These are phyloP conservation scores for Darevskia nairensis DNA, from an alignment of 2,797 vertebrate species.

Conservation along the genomic window DNA sequence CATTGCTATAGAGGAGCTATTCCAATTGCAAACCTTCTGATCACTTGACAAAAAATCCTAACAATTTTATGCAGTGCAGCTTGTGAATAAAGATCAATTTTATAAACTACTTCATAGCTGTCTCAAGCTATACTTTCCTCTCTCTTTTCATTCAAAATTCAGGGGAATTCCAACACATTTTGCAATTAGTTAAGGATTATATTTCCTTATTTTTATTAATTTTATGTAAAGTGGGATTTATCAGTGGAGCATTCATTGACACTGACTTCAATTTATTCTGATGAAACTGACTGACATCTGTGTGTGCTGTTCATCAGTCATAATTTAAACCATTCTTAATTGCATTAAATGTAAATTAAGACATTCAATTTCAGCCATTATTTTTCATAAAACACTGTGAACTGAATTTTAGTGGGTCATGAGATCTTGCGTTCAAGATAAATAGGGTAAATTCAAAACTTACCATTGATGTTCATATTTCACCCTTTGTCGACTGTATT, in stretches of 20 bases:
- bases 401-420: slow-evolving; percentile 95
- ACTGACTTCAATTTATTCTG: slow-evolving; percentile 87
- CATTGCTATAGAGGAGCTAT: slow-evolving; percentile 19
- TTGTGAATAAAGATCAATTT: slow-evolving; percentile 56
- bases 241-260: slow-evolving; percentile 84
- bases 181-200: slow-evolving; percentile 86
- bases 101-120: slow-evolving; percentile 49
- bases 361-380: slow-evolving; percentile 98
- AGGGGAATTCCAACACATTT: slow-evolving; percentile 86
- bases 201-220: slow-evolving; percentile 94
- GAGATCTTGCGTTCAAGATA: slow-evolving; percentile 87
- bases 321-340: slow-evolving; percentile 98
- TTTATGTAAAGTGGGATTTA: slow-evolving; percentile 88
- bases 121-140: slow-evolving; percentile 54
- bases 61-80: slow-evolving; percentile 37
- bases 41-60: slow-evolving; percentile 25
- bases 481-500: slow-evolving; percentile 80
- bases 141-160: slow-evolving; percentile 70
- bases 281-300: slow-evolving; percentile 94
- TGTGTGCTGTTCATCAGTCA: slow-evolving; percentile 95
- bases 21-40: slow-evolving; percentile 45
- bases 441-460: slow-evolving; percentile 87
- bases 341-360: slow-evolving; percentile 99
- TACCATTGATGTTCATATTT: slow-evolving; percentile 85
- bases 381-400: slow-evolving; percentile 98